A percentile compares a stretch with the other conserved stretches of the same genome.
phyloP scores from a whole-genome alignment of 2,113 vertebrate species.

The Seriola dumerili region DNA sequence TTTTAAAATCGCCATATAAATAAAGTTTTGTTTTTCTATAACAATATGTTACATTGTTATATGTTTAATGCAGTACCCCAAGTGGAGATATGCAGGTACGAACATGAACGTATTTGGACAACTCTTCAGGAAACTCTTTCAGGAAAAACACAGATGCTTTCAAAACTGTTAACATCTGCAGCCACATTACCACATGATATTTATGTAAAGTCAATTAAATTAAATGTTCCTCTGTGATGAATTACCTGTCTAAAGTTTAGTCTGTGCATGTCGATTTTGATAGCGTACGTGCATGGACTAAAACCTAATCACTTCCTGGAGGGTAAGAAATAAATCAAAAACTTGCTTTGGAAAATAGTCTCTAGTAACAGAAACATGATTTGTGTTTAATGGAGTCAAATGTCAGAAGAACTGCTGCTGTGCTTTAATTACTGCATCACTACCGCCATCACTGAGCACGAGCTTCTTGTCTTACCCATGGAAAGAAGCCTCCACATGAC shows the following conservation, averaged over 20 bases:
- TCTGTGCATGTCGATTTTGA: neutral
- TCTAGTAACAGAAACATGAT: neutral
- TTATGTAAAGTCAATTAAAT: neutral
- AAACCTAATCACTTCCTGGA: neutral
- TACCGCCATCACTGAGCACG: neutral
- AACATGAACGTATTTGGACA: neutral
- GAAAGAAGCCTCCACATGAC: conserved; percentile 91
- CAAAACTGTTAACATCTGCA: neutral
- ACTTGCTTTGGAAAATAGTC: neutral
- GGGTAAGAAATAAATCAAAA: neutral
- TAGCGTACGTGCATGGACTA: neutral
- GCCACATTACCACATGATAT: neutral
- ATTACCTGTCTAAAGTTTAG: neutral
- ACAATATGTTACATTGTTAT: too few relatives aligned
- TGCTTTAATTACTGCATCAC: neutral
- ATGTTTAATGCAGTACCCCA: neutral
- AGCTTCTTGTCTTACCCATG: conserved; percentile 82
- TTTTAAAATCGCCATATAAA: too few relatives aligned
- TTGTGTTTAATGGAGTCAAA: neutral
- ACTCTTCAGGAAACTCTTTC: neutral
- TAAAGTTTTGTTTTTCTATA: too few relatives aligned
- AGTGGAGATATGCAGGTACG: too few relatives aligned
- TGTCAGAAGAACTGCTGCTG: neutral
- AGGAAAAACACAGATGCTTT: neutral
- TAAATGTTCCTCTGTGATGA: neutral